Evolutionary conservation across 2,888 invertebrate genomes (phyloP), one percentile per base, ranked within the genome.

Genomic region (Ametastegia equiseti): DNA sequence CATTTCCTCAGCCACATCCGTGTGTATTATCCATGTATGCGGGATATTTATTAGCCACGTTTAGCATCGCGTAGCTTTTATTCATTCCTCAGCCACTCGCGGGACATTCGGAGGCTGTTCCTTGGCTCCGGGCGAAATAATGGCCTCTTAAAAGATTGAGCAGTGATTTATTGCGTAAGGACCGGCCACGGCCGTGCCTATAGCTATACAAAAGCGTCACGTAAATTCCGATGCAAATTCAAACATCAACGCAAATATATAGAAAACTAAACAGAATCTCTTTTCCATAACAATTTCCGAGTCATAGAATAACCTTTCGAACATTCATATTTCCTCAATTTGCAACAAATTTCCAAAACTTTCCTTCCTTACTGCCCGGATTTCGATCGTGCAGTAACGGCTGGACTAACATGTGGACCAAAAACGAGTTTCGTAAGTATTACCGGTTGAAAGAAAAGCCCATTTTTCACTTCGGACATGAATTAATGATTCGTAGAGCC

Each of bases 131-230:
- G 47, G 71, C 71, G 15, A 30, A 71, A 71, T 71, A 71, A 71
- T 71, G 30, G 71, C 71, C 30, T 47, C 15, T n/a, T 39, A 71
- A 47, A 71, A 27, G 33, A 45, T 71, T 71, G 71, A 71, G 71
- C 13, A 47, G 71, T 71, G 71, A 71, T 71, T 71, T 71, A 71
- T 71, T 71, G 71, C 71, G 71, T 71, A 45, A 45, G 71, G 30
- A 15, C n/a, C 42, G 11, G 47, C 47, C 15, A 1, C 3, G 65
- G n/a, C 4, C 13, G 71, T 71, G 19, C 19, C 36, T 39, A n/a
- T n/a, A 15, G 23, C n/a, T 47, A n/a, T n/a, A 27, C 45, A 71
- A 47, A 71, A 71, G 19, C 47, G 71, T 27, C 45, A 71, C 47
- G 71, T 30, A 47, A 71, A 71, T 67, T 47, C 15, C 71, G 11